phyloP scores from a whole-genome alignment of 2,113 vertebrate species.

The Saimiri boliviensis region DNA sequence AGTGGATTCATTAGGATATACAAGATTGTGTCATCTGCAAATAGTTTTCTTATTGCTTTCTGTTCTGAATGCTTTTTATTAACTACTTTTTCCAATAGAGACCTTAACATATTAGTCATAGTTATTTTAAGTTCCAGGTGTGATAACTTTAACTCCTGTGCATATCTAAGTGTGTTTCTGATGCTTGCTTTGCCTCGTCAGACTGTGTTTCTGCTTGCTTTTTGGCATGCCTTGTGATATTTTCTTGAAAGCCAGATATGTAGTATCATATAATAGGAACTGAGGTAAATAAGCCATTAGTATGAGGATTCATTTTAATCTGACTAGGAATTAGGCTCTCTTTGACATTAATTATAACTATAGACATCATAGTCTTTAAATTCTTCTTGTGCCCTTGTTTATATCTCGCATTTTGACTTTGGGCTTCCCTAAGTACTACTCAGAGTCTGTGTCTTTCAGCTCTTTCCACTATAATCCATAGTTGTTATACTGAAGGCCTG shows the following conservation, averaged over 20 bases:
- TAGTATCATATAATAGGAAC: background rate
- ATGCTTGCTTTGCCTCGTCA: background rate
- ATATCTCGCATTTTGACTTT: background rate
- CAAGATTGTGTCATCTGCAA: background rate
- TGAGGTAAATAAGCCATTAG: background rate
- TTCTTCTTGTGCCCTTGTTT: background rate
- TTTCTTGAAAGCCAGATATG: background rate
- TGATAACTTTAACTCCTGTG: background rate
- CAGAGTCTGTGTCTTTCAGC: background rate
- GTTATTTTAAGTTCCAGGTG: background rate
- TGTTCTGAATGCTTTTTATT: background rate
- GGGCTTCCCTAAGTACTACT: background rate
- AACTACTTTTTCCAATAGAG: background rate
- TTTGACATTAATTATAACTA: background rate
- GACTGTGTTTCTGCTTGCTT: background rate
- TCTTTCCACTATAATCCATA: background rate
- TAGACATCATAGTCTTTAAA: background rate
- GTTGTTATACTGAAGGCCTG: background rate
- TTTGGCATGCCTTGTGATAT: background rate
- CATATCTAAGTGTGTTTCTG: background rate
- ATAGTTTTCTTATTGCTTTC: background rate
- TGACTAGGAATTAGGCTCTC: background rate
- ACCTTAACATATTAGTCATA: background rate
- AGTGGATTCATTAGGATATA: background rate
- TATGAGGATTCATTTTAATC: background rate